Percentiles rank a stretch among this genome's conserved stretches.
Evolutionary conservation across 2,113 vertebrate species (phyloP).

Genomic region (Malaclemys terrapin): DNA sequence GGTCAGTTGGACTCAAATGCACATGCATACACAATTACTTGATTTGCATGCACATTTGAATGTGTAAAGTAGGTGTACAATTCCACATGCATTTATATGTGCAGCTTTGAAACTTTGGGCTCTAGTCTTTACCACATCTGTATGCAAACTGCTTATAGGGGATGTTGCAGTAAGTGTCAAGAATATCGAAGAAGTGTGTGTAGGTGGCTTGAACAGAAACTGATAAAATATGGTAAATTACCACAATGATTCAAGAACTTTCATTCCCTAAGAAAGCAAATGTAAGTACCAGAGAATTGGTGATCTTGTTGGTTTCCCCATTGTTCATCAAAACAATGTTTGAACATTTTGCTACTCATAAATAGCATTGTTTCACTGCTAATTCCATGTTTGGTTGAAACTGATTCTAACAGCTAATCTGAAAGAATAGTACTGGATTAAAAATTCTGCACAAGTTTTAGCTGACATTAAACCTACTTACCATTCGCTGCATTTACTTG

Average conservation of each 20-base stretch:
- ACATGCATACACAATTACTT: not conserved
- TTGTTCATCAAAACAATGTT: conserved; percentile 49
- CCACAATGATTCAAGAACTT: conserved; percentile 48
- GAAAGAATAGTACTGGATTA: conserved; percentile 38
- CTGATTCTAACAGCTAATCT: conserved; percentile 34
- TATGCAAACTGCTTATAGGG: conserved; percentile 26
- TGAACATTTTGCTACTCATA: not conserved
- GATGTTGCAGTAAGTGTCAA: conserved; percentile 55
- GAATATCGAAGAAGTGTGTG: conserved; percentile 44
- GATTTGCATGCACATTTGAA: not conserved
- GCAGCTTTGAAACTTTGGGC: not conserved
- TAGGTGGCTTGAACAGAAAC: conserved; percentile 40
- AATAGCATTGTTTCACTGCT: conserved; percentile 11
- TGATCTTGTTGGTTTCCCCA: conserved; percentile 55
- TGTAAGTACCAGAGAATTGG: conserved; percentile 39
- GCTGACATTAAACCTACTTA: not conserved
- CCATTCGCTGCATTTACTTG: conserved; percentile 42
- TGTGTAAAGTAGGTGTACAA: not conserved
- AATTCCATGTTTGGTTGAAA: conserved; percentile 16
- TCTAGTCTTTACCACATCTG: not conserved
- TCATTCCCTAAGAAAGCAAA: conserved; percentile 44
- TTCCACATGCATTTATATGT: not conserved
- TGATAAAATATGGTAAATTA: conserved; percentile 42
- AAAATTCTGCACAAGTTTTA: conserved; percentile 52
- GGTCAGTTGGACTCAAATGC: not conserved